Percentiles rank a stretch among this genome's conserved stretches.
Evolutionary conservation across 2,113 vertebrate genomes (phyloP).

Genomic region (Etheostoma cragini): DNA sequence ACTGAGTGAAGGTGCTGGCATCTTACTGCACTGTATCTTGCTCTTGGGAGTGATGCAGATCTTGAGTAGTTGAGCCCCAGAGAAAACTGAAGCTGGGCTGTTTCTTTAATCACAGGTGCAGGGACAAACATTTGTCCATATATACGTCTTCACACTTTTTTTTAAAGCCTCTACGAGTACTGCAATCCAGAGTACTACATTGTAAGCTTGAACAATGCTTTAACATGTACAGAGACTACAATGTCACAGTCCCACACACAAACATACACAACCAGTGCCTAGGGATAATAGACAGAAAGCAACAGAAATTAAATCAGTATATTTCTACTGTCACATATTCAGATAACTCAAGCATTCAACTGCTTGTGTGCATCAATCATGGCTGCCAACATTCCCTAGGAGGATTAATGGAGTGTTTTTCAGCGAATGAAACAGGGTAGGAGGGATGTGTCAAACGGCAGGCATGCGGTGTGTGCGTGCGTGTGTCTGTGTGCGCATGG

Average conservation of each 20-base stretch:
- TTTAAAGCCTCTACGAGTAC: background rate
- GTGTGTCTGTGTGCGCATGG: conserved; percentile 41
- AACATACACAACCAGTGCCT: background rate
- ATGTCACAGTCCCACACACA: conserved; percentile 2
- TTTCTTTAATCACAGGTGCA: background rate
- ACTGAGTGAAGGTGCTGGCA: background rate
- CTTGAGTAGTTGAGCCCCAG: background rate
- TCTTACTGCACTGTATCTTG: too few relatives aligned
- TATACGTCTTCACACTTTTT: background rate
- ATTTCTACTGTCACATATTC: conserved; percentile 23
- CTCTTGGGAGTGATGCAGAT: background rate
- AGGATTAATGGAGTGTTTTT: conserved; percentile 41
- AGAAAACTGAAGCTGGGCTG: background rate
- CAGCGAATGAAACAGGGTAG: conserved; percentile 39
- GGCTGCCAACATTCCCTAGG: conserved; percentile 4
- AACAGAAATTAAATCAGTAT: conserved; percentile 17
- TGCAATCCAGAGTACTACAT: background rate
- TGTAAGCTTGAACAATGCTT: background rate
- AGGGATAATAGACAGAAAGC: background rate
- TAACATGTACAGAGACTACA: conserved; percentile 3
- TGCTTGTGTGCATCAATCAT: conserved; percentile 29
- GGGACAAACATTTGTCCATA: background rate
- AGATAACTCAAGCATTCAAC: conserved; percentile 26
- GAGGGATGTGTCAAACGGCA: conserved; percentile 52
- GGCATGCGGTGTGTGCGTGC: conserved; percentile 47